phyloP scores from a whole-genome alignment of 2,888 invertebrate species.

The Adela reaumurella region DNA sequence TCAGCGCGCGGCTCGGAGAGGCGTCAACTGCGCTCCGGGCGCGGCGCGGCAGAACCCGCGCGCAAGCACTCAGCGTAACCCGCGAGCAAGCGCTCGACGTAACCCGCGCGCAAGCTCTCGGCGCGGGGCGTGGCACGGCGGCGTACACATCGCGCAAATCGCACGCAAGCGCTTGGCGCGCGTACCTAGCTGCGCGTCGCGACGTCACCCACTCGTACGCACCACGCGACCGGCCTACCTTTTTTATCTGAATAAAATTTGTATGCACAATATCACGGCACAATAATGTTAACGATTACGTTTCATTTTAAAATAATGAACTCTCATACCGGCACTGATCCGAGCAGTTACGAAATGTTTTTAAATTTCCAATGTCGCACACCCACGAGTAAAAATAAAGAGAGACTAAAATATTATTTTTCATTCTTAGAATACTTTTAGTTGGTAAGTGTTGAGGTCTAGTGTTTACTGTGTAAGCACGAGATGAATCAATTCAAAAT shows the following conservation, averaged over 20 bases:
- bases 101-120: no score
- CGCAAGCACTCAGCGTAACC: no score
- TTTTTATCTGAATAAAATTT: neutral
- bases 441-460: slow-evolving; percentile 65
- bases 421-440: slow-evolving; percentile 63
- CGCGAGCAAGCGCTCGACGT: no score
- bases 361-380: slow-evolving; percentile 42
- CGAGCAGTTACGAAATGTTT: slow-evolving; percentile 32
- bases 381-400: slow-evolving; percentile 31
- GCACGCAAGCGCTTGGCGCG: no score
- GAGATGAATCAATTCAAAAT: slow-evolving; percentile 67
- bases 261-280: slow-evolving; percentile 50
- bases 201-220: no score
- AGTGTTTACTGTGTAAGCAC: slow-evolving; percentile 72
- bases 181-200: no score
- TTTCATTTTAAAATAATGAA: slow-evolving; percentile 29
- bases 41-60: neutral
- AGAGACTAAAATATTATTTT: slow-evolving; percentile 23
- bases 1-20: neutral
- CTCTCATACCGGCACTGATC: slow-evolving; percentile 23
- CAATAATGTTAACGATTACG: slow-evolving; percentile 28
- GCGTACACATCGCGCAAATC: no score
- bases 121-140: no score
- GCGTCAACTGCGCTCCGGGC: neutral
- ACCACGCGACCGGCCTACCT: slow-evolving; percentile 22